Base-by-base conservation (phyloP, 2,888 invertebrate species). In the Mantis religiosa region DNA sequence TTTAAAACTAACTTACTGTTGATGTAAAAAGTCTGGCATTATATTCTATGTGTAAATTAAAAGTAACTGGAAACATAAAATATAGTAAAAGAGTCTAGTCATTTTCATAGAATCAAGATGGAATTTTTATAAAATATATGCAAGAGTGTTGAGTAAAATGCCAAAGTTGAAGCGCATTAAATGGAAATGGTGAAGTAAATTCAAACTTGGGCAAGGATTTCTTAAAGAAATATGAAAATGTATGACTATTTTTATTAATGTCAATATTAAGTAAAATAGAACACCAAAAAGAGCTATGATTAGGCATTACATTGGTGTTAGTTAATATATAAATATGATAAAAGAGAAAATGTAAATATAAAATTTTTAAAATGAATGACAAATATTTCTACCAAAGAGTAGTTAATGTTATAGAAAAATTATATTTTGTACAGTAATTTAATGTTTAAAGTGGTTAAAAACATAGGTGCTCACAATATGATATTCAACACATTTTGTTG, bases 371-470 rank as follows among this genome's bases (percentile, higher is more conserved):
- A 71, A 71, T 71, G 25, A 71, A 71, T 71, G 54, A 71, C 54
- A 71, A 86, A 30, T 47, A 81, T 86, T 86, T 86, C 20, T 86
- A 86, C 86, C 86, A 86, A 86, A 86, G 86, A 86, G 25, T 86
- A 81, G 86, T 71, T 86, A 41, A 86, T 86, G 54, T 28, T 86
- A n/a, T 86, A 86, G 86, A 86, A 20, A 86, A 30, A 86, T 71
- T 71, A 71, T 81, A 86, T 86, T 81, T 86, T 86, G 28, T 86
- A 86, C 81, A 81, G 27, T 27, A 28, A 86, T 28, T 28, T 28
- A 28, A 81, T 28, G 81, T 20, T 15, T 28, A 81, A 81, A 27
- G 47, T 28, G 15, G 81, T 84, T 28, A 25, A 71, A 85, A 85
- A 47, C 15, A 27, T 47, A 85, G 85, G 85, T 85, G 85, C 85